These are phyloP conservation scores for Remorina albescens DNA, from an alignment of 2,797 vertebrate genomes.

Conservation along the genomic window DNA sequence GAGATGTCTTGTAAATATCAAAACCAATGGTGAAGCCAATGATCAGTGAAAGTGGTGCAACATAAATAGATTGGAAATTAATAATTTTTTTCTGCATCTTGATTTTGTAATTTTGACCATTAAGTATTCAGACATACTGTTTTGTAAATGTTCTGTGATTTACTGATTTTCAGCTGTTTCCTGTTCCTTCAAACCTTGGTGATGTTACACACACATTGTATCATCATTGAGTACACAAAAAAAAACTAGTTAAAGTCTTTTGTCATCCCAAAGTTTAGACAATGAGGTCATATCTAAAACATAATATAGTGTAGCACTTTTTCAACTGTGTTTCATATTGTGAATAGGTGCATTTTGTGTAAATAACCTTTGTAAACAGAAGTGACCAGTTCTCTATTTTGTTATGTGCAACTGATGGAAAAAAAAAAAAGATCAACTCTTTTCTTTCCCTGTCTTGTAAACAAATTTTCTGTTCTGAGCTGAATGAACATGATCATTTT, in stretches of 20 bases:
- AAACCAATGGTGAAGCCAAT: conserved; percentile 13
- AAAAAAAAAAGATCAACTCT: conserved; percentile 27
- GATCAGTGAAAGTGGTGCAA: conserved; percentile 7
- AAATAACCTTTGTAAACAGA: conserved; percentile 75
- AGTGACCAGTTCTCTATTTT: conserved; percentile 46
- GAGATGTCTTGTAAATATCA: conserved; percentile 38
- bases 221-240: background rate
- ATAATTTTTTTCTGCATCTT: conserved; percentile 2
- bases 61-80: conserved; percentile 12
- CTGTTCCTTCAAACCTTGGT: conserved; percentile 2
- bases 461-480: conserved; percentile 40
- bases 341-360: conserved; percentile 71
- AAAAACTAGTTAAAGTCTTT: background rate
- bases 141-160: conserved; percentile 42
- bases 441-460: conserved; percentile 48
- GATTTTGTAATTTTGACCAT: conserved; percentile 43
- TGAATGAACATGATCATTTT: conserved; percentile 64
- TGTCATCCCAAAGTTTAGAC: conserved; percentile 11
- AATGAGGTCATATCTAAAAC: conserved; percentile 13
- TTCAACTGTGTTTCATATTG: conserved; percentile 62
- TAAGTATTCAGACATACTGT: conserved; percentile 35
- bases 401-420: conserved; percentile 22
- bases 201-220: conserved; percentile 3
- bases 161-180: conserved; percentile 5
- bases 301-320: conserved; percentile 65